Evolutionary conservation across 2,113 vertebrate genomes (phyloP).

Genomic region (Chloropsis cyanopogon): DNA sequence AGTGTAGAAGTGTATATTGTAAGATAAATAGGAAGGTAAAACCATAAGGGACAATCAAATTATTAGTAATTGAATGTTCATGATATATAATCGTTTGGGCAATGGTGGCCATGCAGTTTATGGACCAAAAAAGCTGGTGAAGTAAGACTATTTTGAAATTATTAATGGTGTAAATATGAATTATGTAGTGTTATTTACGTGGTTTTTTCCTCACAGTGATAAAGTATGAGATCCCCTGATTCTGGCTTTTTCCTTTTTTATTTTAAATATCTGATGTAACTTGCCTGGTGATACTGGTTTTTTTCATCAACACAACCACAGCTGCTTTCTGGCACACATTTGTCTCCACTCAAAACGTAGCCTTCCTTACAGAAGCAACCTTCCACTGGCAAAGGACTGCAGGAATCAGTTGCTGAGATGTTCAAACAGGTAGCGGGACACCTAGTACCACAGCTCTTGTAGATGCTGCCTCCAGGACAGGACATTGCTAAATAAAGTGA

Average conservation of each 20-base stretch:
- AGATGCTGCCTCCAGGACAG: constrained; percentile 65
- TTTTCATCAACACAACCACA: constrained; percentile 72
- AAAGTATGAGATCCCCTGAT: not conserved
- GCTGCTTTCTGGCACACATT: constrained; percentile 51
- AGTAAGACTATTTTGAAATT: not conserved
- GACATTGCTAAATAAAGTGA: constrained; percentile 47
- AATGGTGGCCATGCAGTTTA: not conserved
- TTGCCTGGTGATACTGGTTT: constrained; percentile 78
- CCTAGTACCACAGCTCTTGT: constrained; percentile 53
- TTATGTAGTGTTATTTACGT: not conserved
- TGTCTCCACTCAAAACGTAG: constrained; percentile 67
- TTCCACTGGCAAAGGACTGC: constrained; percentile 57
- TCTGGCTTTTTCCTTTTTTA: not conserved
- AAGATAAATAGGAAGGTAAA: not conserved
- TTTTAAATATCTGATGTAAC: not conserved
- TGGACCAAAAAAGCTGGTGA: not conserved
- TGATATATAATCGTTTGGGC: not conserved
- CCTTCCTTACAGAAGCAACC: constrained; percentile 72
- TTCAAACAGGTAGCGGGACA: constrained; percentile 61
- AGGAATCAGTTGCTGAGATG: not conserved
- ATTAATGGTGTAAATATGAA: not conserved
- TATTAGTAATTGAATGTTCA: not conserved
- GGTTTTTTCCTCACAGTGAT: not conserved
- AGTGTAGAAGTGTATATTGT: not conserved
- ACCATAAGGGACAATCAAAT: not conserved